Conservation (phyloP, 2,888 invertebrate genomes). For the Agrotis clavis region DNA sequence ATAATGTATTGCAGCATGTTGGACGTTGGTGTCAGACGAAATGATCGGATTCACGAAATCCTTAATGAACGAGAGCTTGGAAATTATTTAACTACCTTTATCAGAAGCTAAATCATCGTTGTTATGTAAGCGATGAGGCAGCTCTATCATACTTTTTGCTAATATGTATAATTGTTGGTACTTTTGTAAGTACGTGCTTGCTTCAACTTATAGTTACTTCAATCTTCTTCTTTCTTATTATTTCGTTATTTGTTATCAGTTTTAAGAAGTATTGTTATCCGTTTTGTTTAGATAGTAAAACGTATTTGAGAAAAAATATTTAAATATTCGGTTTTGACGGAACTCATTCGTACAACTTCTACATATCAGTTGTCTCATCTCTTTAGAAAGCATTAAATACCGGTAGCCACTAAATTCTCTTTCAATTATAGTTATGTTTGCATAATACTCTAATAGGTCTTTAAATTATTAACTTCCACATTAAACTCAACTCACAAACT, state of each 20-base stretch:
- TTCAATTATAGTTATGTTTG: neutral
- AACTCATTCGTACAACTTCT: neutral
- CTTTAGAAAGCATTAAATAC: neutral
- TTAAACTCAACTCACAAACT: conserved; percentile 4
- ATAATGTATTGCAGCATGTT: conserved; percentile 50
- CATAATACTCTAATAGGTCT: conserved; percentile 17
- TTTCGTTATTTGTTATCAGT: neutral
- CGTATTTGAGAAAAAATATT: neutral
- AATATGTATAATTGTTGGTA: conserved; percentile 3
- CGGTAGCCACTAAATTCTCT: neutral
- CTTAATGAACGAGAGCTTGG: conserved; percentile 70
- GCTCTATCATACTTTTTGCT: conserved; percentile 33
- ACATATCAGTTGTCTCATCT: too few species aligned
- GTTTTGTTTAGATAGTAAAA: neutral
- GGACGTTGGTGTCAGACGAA: conserved; percentile 53
- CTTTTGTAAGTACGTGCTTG: neutral
- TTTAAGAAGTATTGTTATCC: neutral
- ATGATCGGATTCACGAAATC: conserved; percentile 71
- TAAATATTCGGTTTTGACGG: neutral
- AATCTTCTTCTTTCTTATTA: neutral
- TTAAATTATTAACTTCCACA: neutral
- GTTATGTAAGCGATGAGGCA: conserved; percentile 65
- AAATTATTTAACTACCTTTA: conserved; percentile 69
- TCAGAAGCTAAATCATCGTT: conserved; percentile 66
- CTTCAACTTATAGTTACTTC: neutral